phyloP scores from a whole-genome alignment of 2,888 invertebrate genomes.

The Dyspetes luteomarginatus region DNA sequence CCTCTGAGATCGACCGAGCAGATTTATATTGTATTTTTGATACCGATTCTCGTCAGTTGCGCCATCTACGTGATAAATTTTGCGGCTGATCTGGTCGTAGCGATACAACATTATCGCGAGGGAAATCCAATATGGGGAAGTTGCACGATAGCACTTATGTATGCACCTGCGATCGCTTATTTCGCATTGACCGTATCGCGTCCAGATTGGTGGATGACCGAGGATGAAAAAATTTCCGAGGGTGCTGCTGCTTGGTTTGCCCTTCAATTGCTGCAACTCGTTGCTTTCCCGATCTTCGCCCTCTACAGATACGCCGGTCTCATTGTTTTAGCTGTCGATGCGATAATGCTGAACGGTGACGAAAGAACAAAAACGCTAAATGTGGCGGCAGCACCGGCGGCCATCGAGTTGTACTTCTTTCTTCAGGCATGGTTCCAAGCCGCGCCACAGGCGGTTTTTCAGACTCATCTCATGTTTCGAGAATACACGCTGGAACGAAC shows the following conservation, averaged over 20 bases:
- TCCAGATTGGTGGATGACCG: constrained; percentile 82
- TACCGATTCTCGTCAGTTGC: constrained; percentile 86
- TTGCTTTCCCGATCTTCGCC: constrained; percentile 79
- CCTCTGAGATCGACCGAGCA: constrained; percentile 83
- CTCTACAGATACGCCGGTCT: constrained; percentile 87
- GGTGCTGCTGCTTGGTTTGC: constrained; percentile 77
- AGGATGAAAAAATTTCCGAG: constrained; percentile 77
- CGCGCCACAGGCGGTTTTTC: constrained; percentile 89
- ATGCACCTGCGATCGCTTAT: constrained; percentile 80
- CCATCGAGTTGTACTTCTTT: constrained; percentile 91
- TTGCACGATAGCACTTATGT: constrained; percentile 79
- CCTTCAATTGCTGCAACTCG: constrained; percentile 76
- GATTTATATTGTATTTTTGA: constrained; percentile 84
- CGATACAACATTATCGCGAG: constrained; percentile 87
- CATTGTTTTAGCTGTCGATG: constrained; percentile 91
- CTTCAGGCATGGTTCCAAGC: constrained; percentile 91
- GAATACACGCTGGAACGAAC: constrained; percentile 85
- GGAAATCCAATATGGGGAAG: constrained; percentile 85
- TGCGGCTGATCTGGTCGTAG: constrained; percentile 88
- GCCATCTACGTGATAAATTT: constrained; percentile 88
- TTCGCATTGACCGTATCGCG: constrained; percentile 81
- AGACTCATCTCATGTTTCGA: constrained; percentile 87
- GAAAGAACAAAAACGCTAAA: constrained; percentile 86
- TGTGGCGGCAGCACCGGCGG: constrained; percentile 87
- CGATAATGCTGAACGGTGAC: constrained; percentile 86